Evolutionary conservation across 2,797 vertebrate genomes (phyloP).

Genomic region (Sebastes minor): DNA sequence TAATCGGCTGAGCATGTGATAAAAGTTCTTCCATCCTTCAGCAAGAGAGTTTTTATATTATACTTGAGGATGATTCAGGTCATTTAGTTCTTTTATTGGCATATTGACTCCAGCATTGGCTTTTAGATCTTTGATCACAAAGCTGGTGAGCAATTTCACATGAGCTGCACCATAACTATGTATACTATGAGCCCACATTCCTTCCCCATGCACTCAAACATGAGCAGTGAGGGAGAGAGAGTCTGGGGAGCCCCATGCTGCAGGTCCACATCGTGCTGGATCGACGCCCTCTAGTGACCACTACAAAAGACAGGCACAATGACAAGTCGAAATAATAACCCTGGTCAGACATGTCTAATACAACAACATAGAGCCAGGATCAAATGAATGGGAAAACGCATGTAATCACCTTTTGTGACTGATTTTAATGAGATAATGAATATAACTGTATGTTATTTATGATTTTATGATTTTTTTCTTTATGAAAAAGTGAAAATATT

Average conservation of each 20-base stretch:
- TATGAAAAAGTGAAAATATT: background rate
- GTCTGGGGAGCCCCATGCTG: slow-evolving; percentile 49
- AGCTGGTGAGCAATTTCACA: slow-evolving; percentile 47
- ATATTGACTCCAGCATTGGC: background rate
- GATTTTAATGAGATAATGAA: background rate
- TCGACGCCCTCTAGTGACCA: slow-evolving; percentile 82
- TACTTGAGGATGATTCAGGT: slow-evolving; percentile 5
- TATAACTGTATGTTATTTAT: background rate
- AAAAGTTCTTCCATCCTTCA: background rate
- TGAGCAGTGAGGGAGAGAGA: slow-evolving; percentile 35
- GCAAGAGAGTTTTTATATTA: background rate
- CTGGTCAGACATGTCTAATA: background rate
- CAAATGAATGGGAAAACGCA: background rate
- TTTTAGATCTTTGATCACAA: slow-evolving; percentile 28
- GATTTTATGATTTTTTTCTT: background rate
- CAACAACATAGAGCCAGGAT: background rate
- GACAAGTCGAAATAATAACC: slow-evolving; percentile 5
- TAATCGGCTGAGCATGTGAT: background rate
- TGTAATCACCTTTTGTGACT: background rate
- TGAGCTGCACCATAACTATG: slow-evolving; percentile 40
- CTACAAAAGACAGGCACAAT: slow-evolving; percentile 56
- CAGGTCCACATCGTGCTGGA: slow-evolving; percentile 67
- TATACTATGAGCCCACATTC: slow-evolving; percentile 47
- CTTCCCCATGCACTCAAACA: slow-evolving; percentile 63
- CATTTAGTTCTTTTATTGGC: background rate